A percentile compares a stretch with the other conserved stretches of the same genome.
Conservation (phyloP, 2,888 invertebrate species). For the Criorhina ranunculi region DNA sequence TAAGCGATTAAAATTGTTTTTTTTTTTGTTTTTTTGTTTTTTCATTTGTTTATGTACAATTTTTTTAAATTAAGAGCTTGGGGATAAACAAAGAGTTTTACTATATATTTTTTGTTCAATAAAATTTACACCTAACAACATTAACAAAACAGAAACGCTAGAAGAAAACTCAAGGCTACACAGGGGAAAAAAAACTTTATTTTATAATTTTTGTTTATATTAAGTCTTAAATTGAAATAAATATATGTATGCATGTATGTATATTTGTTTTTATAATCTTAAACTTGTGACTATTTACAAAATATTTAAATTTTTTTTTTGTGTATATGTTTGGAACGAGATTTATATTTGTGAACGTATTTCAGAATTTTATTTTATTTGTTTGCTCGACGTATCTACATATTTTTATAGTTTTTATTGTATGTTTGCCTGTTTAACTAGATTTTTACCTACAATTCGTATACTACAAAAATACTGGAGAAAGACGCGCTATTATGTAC, state of each 20-base stretch:
- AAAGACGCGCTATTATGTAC: conserved; percentile 44
- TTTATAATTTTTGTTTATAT: conserved; percentile 39
- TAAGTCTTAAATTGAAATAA: conserved; percentile 52
- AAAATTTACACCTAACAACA: conserved; percentile 73
- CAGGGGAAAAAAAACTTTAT: conserved; percentile 52
- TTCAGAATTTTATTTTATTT: conserved; percentile 14
- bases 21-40: conserved; percentile 19
- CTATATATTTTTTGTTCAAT: conserved; percentile 24
- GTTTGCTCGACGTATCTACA: neutral
- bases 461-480: conserved; percentile 71
- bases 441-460: conserved; percentile 55
- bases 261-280: conserved; percentile 49
- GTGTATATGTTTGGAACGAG: conserved; percentile 40
- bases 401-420: conserved; percentile 11
- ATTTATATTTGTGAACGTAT: conserved; percentile 31
- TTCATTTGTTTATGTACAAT: conserved; percentile 38
- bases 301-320: neutral
- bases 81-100: conserved; percentile 25
- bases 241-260: too few species aligned
- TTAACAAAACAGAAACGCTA: conserved; percentile 56
- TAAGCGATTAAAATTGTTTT: conserved; percentile 44
- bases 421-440: conserved; percentile 29
- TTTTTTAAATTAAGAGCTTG: conserved; percentile 42
- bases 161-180: conserved; percentile 43
- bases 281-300: conserved; percentile 66